A percentile compares a stretch with the other conserved stretches of the same genome.
Conservation (phyloP, 1,140 invertebrate genomes). For the Sminthurides bifidus region DNA sequence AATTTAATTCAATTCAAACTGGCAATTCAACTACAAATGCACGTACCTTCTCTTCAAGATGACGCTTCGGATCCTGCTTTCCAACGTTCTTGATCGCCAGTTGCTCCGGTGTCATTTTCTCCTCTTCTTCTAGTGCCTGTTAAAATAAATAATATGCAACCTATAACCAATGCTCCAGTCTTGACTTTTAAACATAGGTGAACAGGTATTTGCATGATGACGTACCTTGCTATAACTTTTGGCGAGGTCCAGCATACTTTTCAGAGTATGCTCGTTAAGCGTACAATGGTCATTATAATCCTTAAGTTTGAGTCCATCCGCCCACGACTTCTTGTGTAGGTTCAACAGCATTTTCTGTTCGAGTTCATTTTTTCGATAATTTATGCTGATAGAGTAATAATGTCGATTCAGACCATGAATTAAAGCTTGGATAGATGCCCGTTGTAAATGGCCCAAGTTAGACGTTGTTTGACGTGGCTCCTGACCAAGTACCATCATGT, state of each 20-base stretch:
- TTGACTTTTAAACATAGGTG: neutral
- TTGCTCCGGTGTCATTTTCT: conserved; percentile 99
- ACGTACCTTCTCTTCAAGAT: conserved; percentile 98
- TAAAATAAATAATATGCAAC: conserved; percentile 18
- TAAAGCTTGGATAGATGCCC: conserved; percentile 95
- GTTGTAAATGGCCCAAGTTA: conserved; percentile 95
- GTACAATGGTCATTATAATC: conserved; percentile 92
- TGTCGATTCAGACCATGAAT: conserved; percentile 98
- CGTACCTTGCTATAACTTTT: conserved; percentile 95
- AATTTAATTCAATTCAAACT: too few relatives aligned
- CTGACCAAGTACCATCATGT: conserved; percentile 97
- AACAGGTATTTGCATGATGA: neutral
- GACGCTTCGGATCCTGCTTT: conserved; percentile 99
- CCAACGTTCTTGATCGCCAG: conserved; percentile 99
- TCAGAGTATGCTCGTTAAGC: conserved; percentile 80
- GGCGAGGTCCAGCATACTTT: conserved; percentile 92
- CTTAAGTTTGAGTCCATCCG: conserved; percentile 88
- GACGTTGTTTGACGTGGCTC: conserved; percentile 98
- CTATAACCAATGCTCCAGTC: neutral
- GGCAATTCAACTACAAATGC: too few relatives aligned
- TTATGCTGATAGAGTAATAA: conserved; percentile 99
- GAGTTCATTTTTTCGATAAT: conserved; percentile 96
- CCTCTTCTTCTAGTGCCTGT: conserved; percentile 92
- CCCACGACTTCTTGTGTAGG: conserved; percentile 98
- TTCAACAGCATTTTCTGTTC: conserved; percentile 99